A percentile compares a stretch with the other conserved stretches of the same genome.
phyloP scores from a whole-genome alignment of 2,888 invertebrate genomes.

The Tigriopus californicus region DNA sequence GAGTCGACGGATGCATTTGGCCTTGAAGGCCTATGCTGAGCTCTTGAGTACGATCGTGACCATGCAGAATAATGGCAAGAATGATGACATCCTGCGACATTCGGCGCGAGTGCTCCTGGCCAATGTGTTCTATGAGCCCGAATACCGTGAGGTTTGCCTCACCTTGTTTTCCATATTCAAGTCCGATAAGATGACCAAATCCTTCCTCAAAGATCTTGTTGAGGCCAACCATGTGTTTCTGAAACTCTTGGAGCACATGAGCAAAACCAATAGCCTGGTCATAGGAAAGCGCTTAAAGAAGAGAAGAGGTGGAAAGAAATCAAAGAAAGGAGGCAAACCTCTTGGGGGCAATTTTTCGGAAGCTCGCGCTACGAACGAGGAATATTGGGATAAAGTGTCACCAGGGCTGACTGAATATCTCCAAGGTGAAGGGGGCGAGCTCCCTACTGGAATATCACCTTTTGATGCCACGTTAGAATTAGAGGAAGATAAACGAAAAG shows the following conservation, averaged over 20 bases:
- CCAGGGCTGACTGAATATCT: constrained; percentile 28
- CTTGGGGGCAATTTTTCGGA: not conserved
- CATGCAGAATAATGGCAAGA: constrained; percentile 49
- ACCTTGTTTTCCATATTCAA: constrained; percentile 61
- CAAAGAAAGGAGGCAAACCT: not conserved
- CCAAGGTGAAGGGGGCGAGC: constrained; percentile 25
- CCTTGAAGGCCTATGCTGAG: constrained; percentile 57
- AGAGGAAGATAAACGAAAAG: constrained; percentile 47
- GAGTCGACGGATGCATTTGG: constrained; percentile 50
- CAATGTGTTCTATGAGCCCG: constrained; percentile 77
- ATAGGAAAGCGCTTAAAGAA: constrained; percentile 18
- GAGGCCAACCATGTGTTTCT: constrained; percentile 77
- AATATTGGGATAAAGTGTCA: constrained; percentile 28
- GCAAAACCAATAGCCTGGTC: constrained; percentile 42
- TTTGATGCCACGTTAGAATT: constrained; percentile 70
- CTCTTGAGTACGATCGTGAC: constrained; percentile 57
- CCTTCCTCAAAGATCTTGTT: constrained; percentile 64
- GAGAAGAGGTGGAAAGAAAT: constrained; percentile 17
- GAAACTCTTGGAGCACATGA: constrained; percentile 58
- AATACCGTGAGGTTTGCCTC: constrained; percentile 76
- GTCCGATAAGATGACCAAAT: constrained; percentile 59
- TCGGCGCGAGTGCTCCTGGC: constrained; percentile 71
- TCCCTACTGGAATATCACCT: constrained; percentile 46
- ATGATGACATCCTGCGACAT: constrained; percentile 47
- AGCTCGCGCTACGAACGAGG: constrained; percentile 21